Conservation (phyloP, 2,113 vertebrate species). For the Capreolus pygargus region DNA sequence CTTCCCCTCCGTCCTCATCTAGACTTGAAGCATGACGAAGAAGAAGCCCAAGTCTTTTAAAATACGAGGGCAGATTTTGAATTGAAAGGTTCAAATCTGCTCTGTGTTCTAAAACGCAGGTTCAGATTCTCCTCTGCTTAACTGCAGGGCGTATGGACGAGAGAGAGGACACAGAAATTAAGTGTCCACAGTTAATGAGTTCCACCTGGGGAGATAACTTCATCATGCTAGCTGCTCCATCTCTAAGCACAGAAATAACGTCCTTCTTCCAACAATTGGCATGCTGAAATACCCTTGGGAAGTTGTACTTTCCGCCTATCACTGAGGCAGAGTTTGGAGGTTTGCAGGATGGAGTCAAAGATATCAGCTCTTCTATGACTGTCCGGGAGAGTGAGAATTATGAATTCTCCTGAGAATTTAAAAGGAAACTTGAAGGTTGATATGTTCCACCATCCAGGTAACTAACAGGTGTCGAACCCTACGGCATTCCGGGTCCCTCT, state of each 20-base stretch:
- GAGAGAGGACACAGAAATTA: neutral
- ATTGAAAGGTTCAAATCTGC: neutral
- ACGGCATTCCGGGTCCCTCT: fast-evolving
- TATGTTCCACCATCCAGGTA: neutral
- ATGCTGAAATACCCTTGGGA: neutral
- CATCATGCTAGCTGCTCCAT: neutral
- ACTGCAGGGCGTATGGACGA: fast-evolving
- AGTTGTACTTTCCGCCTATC: neutral
- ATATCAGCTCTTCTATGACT: neutral
- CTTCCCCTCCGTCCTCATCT: neutral
- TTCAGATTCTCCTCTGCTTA: neutral
- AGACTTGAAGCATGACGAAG: neutral
- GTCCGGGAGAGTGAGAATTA: fast-evolving
- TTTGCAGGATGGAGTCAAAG: neutral
- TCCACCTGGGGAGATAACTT: neutral
- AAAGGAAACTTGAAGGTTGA: neutral
- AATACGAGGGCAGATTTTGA: neutral
- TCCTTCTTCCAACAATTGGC: neutral
- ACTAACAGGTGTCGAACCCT: fast-evolving
- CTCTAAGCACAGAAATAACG: neutral
- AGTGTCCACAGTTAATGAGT: neutral
- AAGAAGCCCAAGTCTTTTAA: neutral
- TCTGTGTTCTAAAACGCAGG: neutral
- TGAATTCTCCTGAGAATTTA: neutral
- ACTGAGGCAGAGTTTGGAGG: neutral